These are phyloP conservation scores for Tipula confusa DNA, from an alignment of 2,888 invertebrate genomes.

Conservation along the genomic window DNA sequence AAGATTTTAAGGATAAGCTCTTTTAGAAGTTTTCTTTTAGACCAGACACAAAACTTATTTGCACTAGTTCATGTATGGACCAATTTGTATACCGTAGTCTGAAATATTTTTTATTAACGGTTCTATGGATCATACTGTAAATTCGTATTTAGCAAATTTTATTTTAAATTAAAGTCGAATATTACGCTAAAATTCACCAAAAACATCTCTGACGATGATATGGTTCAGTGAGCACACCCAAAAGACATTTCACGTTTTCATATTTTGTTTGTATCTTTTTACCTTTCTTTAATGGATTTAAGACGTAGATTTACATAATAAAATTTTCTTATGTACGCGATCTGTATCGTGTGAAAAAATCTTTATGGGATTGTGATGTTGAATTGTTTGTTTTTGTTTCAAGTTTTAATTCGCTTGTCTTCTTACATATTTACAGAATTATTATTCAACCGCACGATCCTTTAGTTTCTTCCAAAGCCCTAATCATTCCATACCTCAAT, in stretches of 20 bases:
- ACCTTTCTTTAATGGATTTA: neutral
- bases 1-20: too few relatives aligned
- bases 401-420: neutral
- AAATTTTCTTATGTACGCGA: neutral
- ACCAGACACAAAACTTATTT: too few relatives aligned
- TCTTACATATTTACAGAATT: neutral
- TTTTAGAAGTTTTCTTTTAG: too few relatives aligned
- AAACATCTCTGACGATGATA: neutral
- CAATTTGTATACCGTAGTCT: too few relatives aligned
- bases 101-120: too few relatives aligned
- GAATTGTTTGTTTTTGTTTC: neutral
- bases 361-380: slow-evolving; percentile 12
- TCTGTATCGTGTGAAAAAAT: neutral
- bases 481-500: neutral
- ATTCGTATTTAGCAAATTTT: neutral
- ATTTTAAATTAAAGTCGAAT: neutral
- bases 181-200: neutral
- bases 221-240: neutral
- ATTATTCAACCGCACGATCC: neutral
- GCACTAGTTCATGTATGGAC: too few relatives aligned
- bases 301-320: neutral
- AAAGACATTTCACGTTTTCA: neutral
- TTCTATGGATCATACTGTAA: too few relatives aligned
- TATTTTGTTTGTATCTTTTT: neutral
- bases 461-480: neutral